Conservation (phyloP, 1,140 invertebrate genomes). For the Hermetia illucens region DNA sequence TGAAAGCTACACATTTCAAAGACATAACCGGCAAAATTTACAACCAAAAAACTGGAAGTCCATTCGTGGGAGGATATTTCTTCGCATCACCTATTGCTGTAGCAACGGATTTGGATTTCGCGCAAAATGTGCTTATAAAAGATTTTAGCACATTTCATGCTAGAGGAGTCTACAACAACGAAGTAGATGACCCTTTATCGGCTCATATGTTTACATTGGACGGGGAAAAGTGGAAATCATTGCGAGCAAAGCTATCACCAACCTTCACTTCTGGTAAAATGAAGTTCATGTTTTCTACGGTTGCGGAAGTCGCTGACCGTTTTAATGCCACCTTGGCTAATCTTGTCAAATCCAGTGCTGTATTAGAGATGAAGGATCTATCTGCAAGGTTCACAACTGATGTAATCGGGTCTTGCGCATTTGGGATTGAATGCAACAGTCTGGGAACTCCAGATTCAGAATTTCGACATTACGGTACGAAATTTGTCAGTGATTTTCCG, state of each 20-base stretch:
- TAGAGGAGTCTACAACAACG: slow-evolving; percentile 26
- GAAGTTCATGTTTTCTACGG: slow-evolving; percentile 30
- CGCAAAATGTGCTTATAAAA: slow-evolving; percentile 37
- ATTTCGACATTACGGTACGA: slow-evolving; percentile 29
- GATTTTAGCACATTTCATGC: slow-evolving; percentile 34
- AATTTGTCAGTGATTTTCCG: no score
- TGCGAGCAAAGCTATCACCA: slow-evolving; percentile 33
- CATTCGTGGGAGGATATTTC: neutral
- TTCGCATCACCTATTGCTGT: slow-evolving; percentile 17
- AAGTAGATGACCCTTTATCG: slow-evolving; percentile 21
- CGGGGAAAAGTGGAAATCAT: slow-evolving; percentile 32
- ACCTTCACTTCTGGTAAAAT: slow-evolving; percentile 38
- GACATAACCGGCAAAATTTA: no score
- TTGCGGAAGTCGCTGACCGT: slow-evolving; percentile 15
- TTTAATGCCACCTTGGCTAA: no score
- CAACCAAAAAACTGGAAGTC: neutral
- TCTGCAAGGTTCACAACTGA: slow-evolving; percentile 39
- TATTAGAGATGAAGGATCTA: slow-evolving; percentile 32
- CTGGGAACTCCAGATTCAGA: slow-evolving; percentile 33
- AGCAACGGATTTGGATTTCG: slow-evolving; percentile 33
- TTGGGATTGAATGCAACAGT: slow-evolving; percentile 39
- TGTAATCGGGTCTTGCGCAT: slow-evolving; percentile 41
- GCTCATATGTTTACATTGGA: slow-evolving; percentile 25
- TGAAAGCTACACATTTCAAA: no score
- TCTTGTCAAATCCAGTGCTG: no score